These are phyloP conservation scores for Esox masquinongy DNA, from an alignment of 2,797 vertebrate genomes.

Conservation along the genomic window DNA sequence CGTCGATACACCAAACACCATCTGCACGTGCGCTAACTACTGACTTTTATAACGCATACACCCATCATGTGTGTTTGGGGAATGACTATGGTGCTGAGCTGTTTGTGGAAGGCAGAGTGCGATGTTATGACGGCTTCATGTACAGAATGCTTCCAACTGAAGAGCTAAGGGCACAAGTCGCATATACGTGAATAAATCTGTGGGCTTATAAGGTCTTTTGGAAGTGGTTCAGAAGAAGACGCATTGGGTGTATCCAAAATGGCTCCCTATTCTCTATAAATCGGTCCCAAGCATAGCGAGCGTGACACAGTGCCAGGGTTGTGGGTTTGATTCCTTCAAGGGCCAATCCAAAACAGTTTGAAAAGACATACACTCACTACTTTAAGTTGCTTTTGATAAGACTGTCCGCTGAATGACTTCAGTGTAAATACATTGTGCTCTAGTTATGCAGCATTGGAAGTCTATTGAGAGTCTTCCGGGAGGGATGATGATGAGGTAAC, in stretches of 20 bases:
- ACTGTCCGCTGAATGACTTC: too few species aligned
- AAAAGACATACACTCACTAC: too few species aligned
- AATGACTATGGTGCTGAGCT: background rate
- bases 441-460: too few species aligned
- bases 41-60: conserved; percentile 11
- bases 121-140: background rate
- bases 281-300: too few species aligned
- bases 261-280: background rate
- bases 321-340: too few species aligned
- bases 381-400: too few species aligned
- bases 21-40: conserved; percentile 18
- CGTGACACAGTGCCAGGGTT: too few species aligned
- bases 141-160: background rate
- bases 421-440: too few species aligned
- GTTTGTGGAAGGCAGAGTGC: background rate
- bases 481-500: conserved; percentile 15
- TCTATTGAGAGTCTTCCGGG: background rate
- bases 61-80: background rate
- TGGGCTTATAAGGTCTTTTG: background rate
- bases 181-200: background rate
- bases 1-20: conserved; percentile 20
- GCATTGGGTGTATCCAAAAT: background rate
- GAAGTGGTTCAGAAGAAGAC: background rate
- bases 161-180: background rate
- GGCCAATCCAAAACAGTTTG: too few species aligned